phyloP scores from a whole-genome alignment of 2,113 vertebrate genomes.

The Mionectes macconnelli region DNA sequence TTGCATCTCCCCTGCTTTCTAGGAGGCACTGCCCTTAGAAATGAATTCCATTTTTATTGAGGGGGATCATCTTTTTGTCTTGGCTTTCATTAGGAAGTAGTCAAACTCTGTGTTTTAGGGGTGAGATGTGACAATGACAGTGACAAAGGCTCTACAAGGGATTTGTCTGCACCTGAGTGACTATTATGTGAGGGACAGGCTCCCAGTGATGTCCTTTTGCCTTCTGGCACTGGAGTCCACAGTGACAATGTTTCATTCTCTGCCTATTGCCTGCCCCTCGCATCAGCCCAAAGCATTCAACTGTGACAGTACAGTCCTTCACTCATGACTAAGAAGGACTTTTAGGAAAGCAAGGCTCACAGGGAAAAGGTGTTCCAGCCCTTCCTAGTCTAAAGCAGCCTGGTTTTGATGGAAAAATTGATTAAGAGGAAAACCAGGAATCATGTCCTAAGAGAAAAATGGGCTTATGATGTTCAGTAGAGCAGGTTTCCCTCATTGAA shows the following conservation, averaged over 20 bases:
- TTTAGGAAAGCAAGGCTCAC: background rate
- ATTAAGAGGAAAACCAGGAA: background rate
- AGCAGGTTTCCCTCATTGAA: background rate
- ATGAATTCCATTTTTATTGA: background rate
- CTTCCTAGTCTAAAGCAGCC: background rate
- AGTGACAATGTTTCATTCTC: background rate
- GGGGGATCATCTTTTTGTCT: background rate
- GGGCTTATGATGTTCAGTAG: background rate
- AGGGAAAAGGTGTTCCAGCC: background rate
- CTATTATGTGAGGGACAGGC: background rate
- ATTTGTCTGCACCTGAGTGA: background rate
- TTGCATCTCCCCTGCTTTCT: background rate
- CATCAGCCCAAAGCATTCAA: background rate
- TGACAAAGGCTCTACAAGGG: background rate
- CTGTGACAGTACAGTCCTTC: background rate
- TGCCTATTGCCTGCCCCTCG: background rate
- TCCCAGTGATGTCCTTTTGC: background rate
- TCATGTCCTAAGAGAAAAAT: background rate
- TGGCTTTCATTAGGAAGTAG: background rate
- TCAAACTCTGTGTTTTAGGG: background rate
- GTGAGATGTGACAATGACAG: background rate
- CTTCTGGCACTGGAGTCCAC: background rate
- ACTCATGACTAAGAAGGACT: background rate
- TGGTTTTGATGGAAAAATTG: background rate
- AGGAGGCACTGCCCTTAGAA: background rate